Conservation (phyloP, 2,797 vertebrate genomes). For the Dicrostonyx torquatus region DNA sequence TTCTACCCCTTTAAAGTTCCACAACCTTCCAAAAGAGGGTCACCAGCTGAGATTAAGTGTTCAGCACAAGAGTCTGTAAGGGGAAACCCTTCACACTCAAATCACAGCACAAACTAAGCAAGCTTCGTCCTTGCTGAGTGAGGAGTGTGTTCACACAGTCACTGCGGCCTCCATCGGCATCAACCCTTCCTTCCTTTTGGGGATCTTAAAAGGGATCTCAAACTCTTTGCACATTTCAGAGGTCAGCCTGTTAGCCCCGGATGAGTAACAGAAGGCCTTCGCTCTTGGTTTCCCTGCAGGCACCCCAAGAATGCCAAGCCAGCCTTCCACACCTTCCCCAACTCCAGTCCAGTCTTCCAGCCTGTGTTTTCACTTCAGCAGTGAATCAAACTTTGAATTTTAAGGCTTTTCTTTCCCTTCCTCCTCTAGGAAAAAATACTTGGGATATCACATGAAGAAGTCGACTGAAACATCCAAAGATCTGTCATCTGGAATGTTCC, state of each 20-base stretch:
- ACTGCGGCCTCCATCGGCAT: neutral
- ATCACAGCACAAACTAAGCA: neutral
- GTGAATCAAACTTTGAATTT: constrained; percentile 61
- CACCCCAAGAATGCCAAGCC: neutral
- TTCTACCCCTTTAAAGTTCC: neutral
- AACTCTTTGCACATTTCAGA: neutral
- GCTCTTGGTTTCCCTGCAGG: constrained; percentile 1
- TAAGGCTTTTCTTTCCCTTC: constrained; percentile 51
- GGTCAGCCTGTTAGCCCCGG: neutral
- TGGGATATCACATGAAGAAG: constrained; percentile 80
- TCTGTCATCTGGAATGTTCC: neutral
- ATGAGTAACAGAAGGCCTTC: neutral
- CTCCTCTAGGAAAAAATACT: constrained; percentile 86
- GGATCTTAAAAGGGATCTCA: constrained; percentile 24
- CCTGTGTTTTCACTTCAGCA: constrained; percentile 58
- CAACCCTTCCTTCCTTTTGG: neutral
- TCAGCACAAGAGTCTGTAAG: neutral
- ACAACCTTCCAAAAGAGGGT: neutral
- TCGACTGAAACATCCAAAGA: constrained; percentile 76
- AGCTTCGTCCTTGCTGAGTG: neutral
- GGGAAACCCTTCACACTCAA: neutral
- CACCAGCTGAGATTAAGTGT: neutral
- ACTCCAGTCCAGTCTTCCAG: neutral
- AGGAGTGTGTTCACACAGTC: neutral
- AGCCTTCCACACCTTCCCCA: constrained; percentile 46